These are phyloP conservation scores for Paralichthys olivaceus DNA, from an alignment of 2,113 vertebrate genomes.

Conservation along the genomic window DNA sequence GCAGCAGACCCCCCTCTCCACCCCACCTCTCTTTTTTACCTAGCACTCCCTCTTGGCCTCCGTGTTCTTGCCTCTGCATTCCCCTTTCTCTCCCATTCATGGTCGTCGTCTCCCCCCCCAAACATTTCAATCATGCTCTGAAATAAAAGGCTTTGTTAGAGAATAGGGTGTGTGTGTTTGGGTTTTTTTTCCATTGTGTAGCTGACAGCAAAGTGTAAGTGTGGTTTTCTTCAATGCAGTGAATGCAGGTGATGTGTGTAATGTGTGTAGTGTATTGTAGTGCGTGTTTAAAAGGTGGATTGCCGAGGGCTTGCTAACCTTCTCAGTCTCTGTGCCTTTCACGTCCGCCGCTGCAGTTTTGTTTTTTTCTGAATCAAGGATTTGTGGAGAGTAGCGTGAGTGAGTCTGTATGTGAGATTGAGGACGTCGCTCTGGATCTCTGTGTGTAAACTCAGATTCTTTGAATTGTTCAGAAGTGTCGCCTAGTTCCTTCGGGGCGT, in stretches of 20 bases:
- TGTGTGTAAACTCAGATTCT: conserved; percentile 48
- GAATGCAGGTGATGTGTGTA: conserved; percentile 1
- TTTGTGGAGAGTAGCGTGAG: conserved; percentile 42
- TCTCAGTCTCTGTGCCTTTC: conserved; percentile 59
- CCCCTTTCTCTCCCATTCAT: conserved; percentile 31
- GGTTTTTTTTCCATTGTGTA: conserved; percentile 14
- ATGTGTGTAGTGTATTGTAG: not conserved
- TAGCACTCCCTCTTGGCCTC: conserved; percentile 22
- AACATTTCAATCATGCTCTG: conserved; percentile 61
- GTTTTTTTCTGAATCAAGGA: conserved; percentile 48
- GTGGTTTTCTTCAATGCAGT: conserved; percentile 15
- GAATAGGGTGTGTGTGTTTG: conserved; percentile 24
- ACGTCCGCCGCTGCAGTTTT: conserved; percentile 49
- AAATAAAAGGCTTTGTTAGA: conserved; percentile 50
- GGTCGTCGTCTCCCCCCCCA: no score
- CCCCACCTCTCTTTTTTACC: conserved; percentile 6
- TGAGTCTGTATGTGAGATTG: conserved; percentile 43
- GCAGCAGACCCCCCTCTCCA: not conserved
- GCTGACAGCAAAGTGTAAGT: conserved; percentile 31
- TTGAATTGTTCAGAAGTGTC: conserved; percentile 61
- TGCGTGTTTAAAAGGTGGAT: conserved; percentile 37
- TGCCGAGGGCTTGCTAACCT: conserved; percentile 69
- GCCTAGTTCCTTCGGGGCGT: conserved; percentile 58
- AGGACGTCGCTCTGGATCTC: conserved; percentile 41
- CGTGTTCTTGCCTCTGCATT: conserved; percentile 2